Evolutionary conservation across 2,888 invertebrate species (phyloP).

Genomic region (Eilema depressum): DNA sequence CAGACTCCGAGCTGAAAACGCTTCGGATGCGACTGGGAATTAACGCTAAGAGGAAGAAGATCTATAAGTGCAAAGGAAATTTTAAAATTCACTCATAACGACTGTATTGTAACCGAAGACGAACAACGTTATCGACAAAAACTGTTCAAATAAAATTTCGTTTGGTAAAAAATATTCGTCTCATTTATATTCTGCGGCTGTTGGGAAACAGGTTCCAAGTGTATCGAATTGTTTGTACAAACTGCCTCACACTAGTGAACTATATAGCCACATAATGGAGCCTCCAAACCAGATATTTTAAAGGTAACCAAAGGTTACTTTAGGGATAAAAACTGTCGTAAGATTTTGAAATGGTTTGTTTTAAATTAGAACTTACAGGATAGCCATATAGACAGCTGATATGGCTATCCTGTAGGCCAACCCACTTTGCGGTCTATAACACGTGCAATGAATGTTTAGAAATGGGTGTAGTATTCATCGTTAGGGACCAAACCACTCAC

Average conservation of each 20-base stretch:
- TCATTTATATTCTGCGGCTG: constrained; percentile 39
- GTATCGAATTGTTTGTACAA: constrained; percentile 21
- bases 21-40: no score
- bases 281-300: constrained; percentile 18
- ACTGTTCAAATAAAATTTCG: not conserved
- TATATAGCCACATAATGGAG: constrained; percentile 19
- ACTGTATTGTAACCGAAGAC: not conserved
- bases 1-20: no score
- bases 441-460: constrained; percentile 70
- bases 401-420: constrained; percentile 68
- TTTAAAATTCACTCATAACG: not conserved
- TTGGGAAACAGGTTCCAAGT: constrained; percentile 31
- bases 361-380: not conserved
- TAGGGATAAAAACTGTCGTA: no score
- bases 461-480: constrained; percentile 38
- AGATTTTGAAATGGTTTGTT: not conserved
- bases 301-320: not conserved
- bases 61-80: no score
- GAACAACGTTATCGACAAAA: not conserved
- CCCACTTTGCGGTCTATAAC: constrained; percentile 50
- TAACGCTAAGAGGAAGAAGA: no score
- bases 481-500: constrained; percentile 63
- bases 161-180: constrained; percentile 9
- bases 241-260: constrained; percentile 5
- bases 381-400: constrained; percentile 37